These are phyloP conservation scores for Rhinatrema bivittatum DNA, from an alignment of 2,797 vertebrate genomes.

Conservation along the genomic window DNA sequence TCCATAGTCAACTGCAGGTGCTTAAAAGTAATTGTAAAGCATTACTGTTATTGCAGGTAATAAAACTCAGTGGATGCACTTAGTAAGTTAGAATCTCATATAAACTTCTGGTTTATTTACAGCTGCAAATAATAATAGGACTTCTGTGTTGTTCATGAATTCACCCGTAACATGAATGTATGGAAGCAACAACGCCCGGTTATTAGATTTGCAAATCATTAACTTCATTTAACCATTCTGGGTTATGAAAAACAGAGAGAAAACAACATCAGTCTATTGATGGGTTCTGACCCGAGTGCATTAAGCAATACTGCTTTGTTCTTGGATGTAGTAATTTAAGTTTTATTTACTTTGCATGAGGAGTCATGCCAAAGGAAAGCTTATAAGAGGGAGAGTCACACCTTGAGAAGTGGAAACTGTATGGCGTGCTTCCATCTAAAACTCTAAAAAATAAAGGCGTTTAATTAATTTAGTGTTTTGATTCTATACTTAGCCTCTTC, in stretches of 20 bases:
- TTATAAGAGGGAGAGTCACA: background rate
- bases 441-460: no score
- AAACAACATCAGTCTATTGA: background rate
- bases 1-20: constrained; percentile 2
- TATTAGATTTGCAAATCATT: background rate
- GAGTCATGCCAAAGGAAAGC: background rate
- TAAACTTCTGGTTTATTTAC: background rate
- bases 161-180: background rate
- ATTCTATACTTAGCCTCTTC: no score
- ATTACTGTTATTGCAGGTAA: constrained; percentile 3
- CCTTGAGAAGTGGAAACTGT: no score
- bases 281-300: background rate
- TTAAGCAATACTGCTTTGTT: background rate
- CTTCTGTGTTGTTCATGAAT: background rate
- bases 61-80: constrained; percentile 6
- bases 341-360: background rate
- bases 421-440: no score
- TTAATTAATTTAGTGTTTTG: no score
- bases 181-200: background rate
- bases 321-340: background rate
- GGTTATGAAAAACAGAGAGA: background rate
- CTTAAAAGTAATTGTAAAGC: constrained; percentile 13
- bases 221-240: background rate
- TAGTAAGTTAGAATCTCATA: background rate
- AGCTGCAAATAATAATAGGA: background rate